Conservation (phyloP, 2,113 vertebrate genomes). For the Tyrannus savana region DNA sequence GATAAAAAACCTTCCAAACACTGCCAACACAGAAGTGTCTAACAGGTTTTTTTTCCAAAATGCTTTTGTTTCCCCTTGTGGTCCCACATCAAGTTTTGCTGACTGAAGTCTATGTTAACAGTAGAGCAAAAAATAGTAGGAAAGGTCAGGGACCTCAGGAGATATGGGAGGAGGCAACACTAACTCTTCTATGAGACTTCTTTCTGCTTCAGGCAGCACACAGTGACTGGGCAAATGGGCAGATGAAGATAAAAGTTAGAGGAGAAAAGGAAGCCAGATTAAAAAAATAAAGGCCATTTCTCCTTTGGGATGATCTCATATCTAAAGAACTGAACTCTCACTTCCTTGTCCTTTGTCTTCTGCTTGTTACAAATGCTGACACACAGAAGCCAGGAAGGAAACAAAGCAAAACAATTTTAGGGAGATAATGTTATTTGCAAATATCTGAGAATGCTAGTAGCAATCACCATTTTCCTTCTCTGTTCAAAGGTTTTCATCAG, state of each 20-base stretch:
- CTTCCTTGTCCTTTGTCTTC: conserved; percentile 30
- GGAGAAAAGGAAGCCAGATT: background rate
- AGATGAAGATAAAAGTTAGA: background rate
- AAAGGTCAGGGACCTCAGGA: background rate
- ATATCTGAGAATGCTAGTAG: background rate
- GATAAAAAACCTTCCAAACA: background rate
- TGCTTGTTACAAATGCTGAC: background rate
- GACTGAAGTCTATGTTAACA: background rate
- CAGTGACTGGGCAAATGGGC: background rate
- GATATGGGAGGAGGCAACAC: background rate
- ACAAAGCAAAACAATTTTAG: background rate
- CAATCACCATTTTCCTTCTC: background rate
- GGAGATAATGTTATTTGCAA: background rate
- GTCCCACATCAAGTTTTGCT: background rate
- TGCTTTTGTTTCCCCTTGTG: background rate
- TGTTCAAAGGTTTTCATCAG: background rate
- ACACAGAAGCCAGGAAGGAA: conserved; percentile 7
- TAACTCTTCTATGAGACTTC: background rate
- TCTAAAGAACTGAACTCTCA: conserved; percentile 11
- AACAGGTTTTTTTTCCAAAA: background rate
- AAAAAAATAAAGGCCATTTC: conserved; percentile 15
- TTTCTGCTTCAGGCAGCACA: background rate
- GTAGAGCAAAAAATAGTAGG: background rate
- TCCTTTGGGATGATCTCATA: background rate
- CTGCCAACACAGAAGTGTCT: background rate